Base-by-base conservation (phyloP, 2,888 invertebrate genomes). In the Hyposoter didymator region DNA sequence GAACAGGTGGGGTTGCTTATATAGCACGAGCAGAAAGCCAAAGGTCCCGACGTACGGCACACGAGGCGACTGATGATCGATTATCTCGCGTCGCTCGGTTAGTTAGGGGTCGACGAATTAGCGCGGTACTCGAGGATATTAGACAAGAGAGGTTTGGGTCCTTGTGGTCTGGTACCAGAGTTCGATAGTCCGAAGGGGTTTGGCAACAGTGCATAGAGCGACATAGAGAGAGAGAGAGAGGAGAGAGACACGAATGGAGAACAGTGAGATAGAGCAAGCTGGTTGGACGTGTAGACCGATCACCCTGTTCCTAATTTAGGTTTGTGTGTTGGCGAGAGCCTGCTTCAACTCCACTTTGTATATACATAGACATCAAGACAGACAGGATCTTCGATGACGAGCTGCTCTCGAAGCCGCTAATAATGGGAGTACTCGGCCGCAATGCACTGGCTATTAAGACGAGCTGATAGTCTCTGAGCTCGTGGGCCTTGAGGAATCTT, bases 81-180 rank as follows among this genome's bases (percentile, higher is more conserved):
- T 87, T 87, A 87, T 85, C 85, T 83, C 82, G 78, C 81, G 81
- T 84, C 84, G 84, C 83, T 83, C 82, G 84, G 84, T 87, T 86
- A 84, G 86, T 86, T 86, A 81, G 85, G 84, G 90, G 89, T 86
- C 89, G 88, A 90, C 90, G 92, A 92, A 92, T 92, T 92, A 92
- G 92, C 90, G 91, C 90, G 90, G 89, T 90, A 91, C 91, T 92
- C 91, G 62, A 88, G 91, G 91, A 92, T 92, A 92, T 92, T 91
- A 92, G 91, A 92, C 90, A 28, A 55, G 90, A 69, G 86, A 83
- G 86, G 88, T 39, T 74, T 39, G 32, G 52, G 12, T 45, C n/a
- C 67, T 55, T 43, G 69, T 78, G 72, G 49, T 49, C 39, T 10
- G 49, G 17, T 14, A 62, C 43, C 28, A 59, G 55, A 39, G 67